Percentiles rank a stretch among this genome's conserved stretches.
phyloP scores from a whole-genome alignment of 2,888 invertebrate species.

The Pseudococcus viburni region DNA sequence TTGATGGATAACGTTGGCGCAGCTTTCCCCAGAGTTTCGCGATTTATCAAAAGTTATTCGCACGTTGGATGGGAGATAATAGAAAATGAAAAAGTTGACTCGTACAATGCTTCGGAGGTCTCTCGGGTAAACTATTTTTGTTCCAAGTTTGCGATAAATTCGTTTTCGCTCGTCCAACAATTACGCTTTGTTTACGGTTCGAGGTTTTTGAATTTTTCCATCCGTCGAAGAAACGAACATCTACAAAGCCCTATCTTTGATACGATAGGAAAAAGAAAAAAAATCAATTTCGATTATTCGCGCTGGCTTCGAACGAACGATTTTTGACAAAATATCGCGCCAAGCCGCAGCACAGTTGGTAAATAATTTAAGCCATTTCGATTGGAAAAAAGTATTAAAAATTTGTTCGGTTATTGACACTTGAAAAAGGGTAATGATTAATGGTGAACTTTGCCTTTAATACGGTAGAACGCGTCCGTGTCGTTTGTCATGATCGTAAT shows the following conservation, averaged over 20 bases:
- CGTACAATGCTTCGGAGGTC: conserved; percentile 36
- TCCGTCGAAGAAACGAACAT: not conserved
- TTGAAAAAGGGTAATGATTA: conserved; percentile 62
- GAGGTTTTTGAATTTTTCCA: conserved; percentile 9
- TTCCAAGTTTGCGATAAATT: conserved; percentile 46
- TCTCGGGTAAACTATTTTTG: conserved; percentile 56
- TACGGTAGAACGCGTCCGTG: conserved; percentile 63
- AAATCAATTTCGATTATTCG: conserved; percentile 9
- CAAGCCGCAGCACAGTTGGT: not conserved
- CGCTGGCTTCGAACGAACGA: not conserved
- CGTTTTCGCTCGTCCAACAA: conserved; percentile 12
- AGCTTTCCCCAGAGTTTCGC: conserved; percentile 53
- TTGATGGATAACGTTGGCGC: conserved; percentile 59
- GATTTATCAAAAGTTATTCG: conserved; percentile 63
- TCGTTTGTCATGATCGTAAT: conserved; percentile 65
- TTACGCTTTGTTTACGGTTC: conserved; percentile 43
- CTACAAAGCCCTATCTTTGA: not conserved
- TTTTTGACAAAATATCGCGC: conserved; percentile 12
- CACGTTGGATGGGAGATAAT: conserved; percentile 51
- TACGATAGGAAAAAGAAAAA: not conserved
- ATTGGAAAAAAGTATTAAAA: conserved; percentile 63
- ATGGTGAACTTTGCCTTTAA: conserved; percentile 61
- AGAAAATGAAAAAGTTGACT: conserved; percentile 60
- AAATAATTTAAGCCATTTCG: conserved; percentile 54
- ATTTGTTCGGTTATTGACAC: conserved; percentile 65